A percentile compares a stretch with the other conserved stretches of the same genome.
These are phyloP conservation scores for Gymnocephalus cernua DNA, from an alignment of 2,113 vertebrate species.

Conservation along the genomic window DNA sequence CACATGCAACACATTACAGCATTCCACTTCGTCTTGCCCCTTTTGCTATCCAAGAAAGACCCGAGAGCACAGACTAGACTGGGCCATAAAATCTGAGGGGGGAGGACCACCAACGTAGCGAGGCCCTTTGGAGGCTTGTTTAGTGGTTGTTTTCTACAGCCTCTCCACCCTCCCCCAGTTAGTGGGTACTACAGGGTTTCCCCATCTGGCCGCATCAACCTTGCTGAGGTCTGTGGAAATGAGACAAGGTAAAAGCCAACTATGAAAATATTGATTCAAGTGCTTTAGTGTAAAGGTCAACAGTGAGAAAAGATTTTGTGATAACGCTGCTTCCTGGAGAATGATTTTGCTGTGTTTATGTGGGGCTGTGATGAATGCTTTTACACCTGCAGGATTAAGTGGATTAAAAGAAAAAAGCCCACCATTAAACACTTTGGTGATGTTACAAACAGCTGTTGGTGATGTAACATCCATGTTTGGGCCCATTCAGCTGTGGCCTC, in stretches of 20 bases:
- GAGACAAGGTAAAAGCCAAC: slow-evolving; percentile 49
- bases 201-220: slow-evolving; percentile 40
- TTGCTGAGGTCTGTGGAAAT: slow-evolving; percentile 62
- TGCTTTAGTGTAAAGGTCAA: slow-evolving; percentile 32
- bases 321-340: slow-evolving; percentile 29
- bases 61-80: slow-evolving; percentile 58
- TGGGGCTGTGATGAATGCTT: neutral
- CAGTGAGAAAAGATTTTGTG: slow-evolving; percentile 20
- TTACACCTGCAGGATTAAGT: slow-evolving; percentile 23
- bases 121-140: slow-evolving; percentile 56
- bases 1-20: slow-evolving; percentile 58
- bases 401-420: slow-evolving; percentile 1
- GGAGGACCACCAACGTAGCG: slow-evolving; percentile 74
- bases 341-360: slow-evolving; percentile 6
- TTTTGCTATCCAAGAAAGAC: slow-evolving; percentile 58
- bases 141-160: slow-evolving; percentile 36
- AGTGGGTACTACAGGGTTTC: slow-evolving; percentile 61
- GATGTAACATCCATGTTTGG: neutral
- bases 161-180: slow-evolving; percentile 38
- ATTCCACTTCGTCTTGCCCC: slow-evolving; percentile 43
- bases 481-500: slow-evolving; percentile 7
- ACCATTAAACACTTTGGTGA: neutral
- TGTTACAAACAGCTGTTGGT: slow-evolving; percentile 5
- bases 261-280: slow-evolving; percentile 63
- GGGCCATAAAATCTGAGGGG: slow-evolving; percentile 64